These are phyloP conservation scores for Microtus montanus DNA, from an alignment of 2,113 vertebrate species.

Conservation along the genomic window DNA sequence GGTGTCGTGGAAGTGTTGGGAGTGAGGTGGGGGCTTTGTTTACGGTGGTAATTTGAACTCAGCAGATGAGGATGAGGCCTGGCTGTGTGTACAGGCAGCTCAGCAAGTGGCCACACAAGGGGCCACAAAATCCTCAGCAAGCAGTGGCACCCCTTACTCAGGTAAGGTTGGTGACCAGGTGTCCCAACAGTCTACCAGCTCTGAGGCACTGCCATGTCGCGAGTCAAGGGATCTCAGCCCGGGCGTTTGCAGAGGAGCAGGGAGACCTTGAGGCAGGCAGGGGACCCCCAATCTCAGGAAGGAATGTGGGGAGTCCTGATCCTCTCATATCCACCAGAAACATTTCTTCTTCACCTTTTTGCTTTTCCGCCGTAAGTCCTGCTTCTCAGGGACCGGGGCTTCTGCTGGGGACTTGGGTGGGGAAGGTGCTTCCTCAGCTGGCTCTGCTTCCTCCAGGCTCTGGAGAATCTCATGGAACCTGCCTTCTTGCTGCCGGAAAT, in stretches of 20 bases:
- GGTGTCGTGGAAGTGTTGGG: background rate
- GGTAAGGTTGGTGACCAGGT: background rate
- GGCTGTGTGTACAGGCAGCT: background rate
- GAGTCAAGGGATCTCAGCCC: background rate
- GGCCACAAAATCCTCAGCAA: conserved; percentile 46
- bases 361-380: conserved; percentile 87
- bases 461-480: conserved; percentile 92
- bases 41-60: background rate
- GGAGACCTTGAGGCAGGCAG: background rate
- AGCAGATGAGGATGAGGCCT: background rate
- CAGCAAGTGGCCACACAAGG: background rate
- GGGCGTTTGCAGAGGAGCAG: background rate
- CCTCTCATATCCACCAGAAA: conserved; percentile 95
- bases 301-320: background rate
- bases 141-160: background rate
- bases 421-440: conserved; percentile 82
- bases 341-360: conserved; percentile 98
- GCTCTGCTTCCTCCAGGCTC: conserved; percentile 88
- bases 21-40: background rate
- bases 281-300: background rate
- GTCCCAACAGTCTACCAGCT: background rate
- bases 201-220: background rate
- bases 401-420: conserved; percentile 79
- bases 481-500: conserved; percentile 97
- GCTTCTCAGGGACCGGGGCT: conserved; percentile 81